A percentile compares a stretch with the other conserved stretches of the same genome.
Conservation (phyloP, 2,113 vertebrate genomes). For the Scomber japonicus region DNA sequence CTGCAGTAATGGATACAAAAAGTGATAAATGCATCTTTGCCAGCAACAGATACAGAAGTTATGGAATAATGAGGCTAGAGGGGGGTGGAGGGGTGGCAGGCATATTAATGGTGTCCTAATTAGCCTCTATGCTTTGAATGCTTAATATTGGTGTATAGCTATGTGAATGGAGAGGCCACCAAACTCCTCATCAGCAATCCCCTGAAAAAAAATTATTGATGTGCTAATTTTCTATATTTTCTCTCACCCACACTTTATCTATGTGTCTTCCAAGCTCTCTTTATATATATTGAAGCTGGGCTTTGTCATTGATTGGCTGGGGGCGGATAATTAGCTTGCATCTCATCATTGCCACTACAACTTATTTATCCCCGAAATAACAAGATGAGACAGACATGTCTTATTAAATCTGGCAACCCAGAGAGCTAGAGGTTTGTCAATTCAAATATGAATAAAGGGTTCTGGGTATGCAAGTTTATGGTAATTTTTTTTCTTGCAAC, state of each 20-base stretch:
- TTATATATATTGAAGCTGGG: conserved; percentile 9
- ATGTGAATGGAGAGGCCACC: conserved; percentile 45
- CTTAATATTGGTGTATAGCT: conserved; percentile 56
- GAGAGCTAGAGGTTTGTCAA: conserved; percentile 24
- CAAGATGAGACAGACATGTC: conserved; percentile 36
- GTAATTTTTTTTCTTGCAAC: not conserved
- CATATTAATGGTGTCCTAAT: conserved; percentile 71
- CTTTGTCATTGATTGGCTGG: conserved; percentile 60
- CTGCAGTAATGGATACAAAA: conserved; percentile 41
- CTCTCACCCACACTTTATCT: not conserved
- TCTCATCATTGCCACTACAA: conserved; percentile 51
- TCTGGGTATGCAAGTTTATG: not conserved
- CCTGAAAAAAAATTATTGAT: conserved; percentile 32
- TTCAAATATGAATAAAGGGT: not conserved
- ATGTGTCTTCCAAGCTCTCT: not conserved
- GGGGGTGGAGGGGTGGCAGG: conserved; percentile 12
- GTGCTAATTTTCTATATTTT: conserved; percentile 28
- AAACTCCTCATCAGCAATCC: conserved; percentile 56
- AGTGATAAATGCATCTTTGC: conserved; percentile 63
- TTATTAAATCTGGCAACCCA: conserved; percentile 37
- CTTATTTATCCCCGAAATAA: conserved; percentile 55
- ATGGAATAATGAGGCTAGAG: conserved; percentile 62
- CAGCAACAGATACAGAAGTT: conserved; percentile 59
- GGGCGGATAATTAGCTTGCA: conserved; percentile 61
- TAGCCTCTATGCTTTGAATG: conserved; percentile 62